Evolutionary conservation across 2,888 invertebrate genomes (phyloP).

Genomic region (Oxyteleia sp.): DNA sequence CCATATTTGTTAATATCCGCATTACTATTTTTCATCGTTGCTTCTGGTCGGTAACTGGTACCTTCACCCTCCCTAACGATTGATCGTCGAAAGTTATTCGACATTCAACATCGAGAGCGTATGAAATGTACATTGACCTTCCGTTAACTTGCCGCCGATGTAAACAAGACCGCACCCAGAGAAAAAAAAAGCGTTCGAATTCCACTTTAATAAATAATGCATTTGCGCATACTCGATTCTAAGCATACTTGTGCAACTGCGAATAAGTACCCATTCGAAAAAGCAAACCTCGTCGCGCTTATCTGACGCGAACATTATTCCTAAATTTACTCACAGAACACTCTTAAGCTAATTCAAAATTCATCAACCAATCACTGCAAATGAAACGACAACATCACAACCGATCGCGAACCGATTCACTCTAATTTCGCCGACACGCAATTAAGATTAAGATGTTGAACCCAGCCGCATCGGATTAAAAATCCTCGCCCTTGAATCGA

Average conservation of each 20-base stretch:
- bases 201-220: constrained; percentile 9
- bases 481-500: constrained; percentile 18
- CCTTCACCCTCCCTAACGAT: background rate
- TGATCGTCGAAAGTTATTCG: background rate
- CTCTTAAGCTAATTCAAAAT: background rate
- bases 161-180: constrained; percentile 19
- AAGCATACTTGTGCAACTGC: background rate
- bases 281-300: background rate
- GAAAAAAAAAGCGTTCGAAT: constrained; percentile 10
- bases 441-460: constrained; percentile 30
- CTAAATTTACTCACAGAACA: background rate
- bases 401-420: background rate
- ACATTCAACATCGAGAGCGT: background rate
- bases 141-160: background rate
- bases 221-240: background rate
- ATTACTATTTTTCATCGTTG: background rate
- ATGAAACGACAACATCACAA: background rate
- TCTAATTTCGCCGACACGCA: background rate
- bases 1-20: no score
- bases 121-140: constrained; percentile 21
- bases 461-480: background rate
- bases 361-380: background rate
- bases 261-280: background rate
- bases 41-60: no score
- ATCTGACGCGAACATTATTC: background rate